Evolutionary conservation across 2,113 vertebrate species (phyloP).

Genomic region (Ophiodon elongatus): DNA sequence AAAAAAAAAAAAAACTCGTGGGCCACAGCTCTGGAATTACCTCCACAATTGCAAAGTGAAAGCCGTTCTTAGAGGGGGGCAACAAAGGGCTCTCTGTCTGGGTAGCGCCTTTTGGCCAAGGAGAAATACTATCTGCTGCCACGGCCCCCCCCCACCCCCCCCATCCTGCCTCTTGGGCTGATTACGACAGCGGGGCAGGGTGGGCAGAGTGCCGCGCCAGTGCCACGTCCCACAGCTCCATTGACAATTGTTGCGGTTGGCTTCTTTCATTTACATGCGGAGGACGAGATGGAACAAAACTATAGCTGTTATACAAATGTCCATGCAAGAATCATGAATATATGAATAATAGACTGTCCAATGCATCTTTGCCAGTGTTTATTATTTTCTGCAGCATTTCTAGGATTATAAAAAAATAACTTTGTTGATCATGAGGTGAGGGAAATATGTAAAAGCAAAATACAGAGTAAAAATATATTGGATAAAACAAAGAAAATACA

Average conservation of each 20-base stretch:
- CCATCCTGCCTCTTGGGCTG: constrained; percentile 68
- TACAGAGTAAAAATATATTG: background rate
- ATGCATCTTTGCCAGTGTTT: background rate
- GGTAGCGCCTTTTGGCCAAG: constrained; percentile 75
- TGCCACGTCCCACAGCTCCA: constrained; percentile 54
- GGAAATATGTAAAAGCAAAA: background rate
- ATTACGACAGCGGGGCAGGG: constrained; percentile 72
- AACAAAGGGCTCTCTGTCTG: constrained; percentile 85
- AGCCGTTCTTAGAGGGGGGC: constrained; percentile 73
- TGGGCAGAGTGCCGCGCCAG: constrained; percentile 49
- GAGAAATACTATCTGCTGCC: constrained; percentile 83
- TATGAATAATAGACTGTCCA: background rate
- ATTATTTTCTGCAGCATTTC: background rate
- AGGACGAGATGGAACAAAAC: constrained; percentile 6
- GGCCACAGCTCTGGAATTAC: constrained; percentile 73
- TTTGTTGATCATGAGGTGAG: background rate
- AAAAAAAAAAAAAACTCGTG: constrained; percentile 29
- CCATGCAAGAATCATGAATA: background rate
- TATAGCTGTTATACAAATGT: background rate
- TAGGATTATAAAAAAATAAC: background rate
- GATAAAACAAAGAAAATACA: background rate
- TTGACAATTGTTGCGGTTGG: constrained; percentile 55
- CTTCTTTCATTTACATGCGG: constrained; percentile 40
- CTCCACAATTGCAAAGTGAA: constrained; percentile 79
- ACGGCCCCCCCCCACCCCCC: constrained; percentile 56